These are phyloP conservation scores for Diphyllodes magnificus DNA, from an alignment of 2,113 vertebrate genomes.

Conservation along the genomic window DNA sequence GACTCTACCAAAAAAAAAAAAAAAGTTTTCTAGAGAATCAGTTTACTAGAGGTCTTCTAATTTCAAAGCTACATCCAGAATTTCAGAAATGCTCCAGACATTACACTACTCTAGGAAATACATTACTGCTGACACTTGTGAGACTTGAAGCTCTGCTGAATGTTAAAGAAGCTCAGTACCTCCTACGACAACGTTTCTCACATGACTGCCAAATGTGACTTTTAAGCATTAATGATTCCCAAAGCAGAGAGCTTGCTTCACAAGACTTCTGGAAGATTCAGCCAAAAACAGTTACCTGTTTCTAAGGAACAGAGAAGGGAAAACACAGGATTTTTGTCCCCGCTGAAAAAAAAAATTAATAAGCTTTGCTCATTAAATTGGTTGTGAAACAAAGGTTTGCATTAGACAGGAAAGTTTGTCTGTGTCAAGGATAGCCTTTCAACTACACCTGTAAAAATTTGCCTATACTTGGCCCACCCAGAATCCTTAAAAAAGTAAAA, in stretches of 20 bases:
- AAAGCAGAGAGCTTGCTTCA: neutral
- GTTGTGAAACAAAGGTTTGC: neutral
- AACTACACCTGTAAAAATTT: constrained; percentile 6
- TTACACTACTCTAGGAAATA: neutral
- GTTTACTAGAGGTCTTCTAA: neutral
- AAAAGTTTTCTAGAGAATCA: neutral
- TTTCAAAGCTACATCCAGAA: neutral
- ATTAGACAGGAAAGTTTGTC: neutral
- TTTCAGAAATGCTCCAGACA: neutral
- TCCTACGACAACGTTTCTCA: neutral
- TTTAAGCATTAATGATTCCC: neutral
- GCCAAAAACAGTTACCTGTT: constrained; percentile 38
- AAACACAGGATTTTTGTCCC: neutral
- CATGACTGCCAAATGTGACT: neutral
- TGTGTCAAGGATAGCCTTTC: neutral
- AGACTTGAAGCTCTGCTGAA: neutral
- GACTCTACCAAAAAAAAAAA: neutral
- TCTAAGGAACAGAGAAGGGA: neutral
- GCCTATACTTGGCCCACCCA: neutral
- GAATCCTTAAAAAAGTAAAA: neutral
- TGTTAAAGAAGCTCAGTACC: neutral
- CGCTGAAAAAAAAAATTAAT: neutral
- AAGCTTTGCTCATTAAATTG: neutral
- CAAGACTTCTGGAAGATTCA: neutral
- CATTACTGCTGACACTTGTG: neutral